Conservation (phyloP, 2,888 invertebrate genomes). For the Sinotaia quadrata region DNA sequence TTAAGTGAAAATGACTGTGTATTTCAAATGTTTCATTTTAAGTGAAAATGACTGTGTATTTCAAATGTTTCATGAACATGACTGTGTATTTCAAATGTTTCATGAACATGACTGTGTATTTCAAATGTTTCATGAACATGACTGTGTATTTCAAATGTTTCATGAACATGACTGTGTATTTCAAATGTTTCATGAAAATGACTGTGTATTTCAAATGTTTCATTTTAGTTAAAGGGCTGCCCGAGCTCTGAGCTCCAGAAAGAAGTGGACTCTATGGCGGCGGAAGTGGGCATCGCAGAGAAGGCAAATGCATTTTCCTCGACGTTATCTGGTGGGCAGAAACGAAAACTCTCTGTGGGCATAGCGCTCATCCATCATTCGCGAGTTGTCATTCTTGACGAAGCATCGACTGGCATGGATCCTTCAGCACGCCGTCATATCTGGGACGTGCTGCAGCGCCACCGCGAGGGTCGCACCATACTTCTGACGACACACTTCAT, state of each 20-base stretch:
- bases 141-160: too few relatives aligned
- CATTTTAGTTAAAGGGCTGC: constrained; percentile 27
- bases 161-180: too few relatives aligned
- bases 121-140: too few relatives aligned
- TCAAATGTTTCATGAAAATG: too few relatives aligned
- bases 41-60: too few relatives aligned
- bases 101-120: too few relatives aligned
- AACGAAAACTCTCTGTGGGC: constrained; percentile 69
- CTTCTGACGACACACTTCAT: constrained; percentile 85
- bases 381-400: constrained; percentile 51
- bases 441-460: constrained; percentile 82
- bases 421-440: constrained; percentile 75
- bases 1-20: too few relatives aligned
- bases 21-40: too few relatives aligned
- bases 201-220: too few relatives aligned
- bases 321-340: constrained; percentile 68
- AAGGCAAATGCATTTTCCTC: constrained; percentile 53
- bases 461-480: constrained; percentile 78
- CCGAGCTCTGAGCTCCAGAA: not conserved
- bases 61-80: too few relatives aligned
- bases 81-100: too few relatives aligned
- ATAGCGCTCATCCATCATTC: constrained; percentile 71
- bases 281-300: constrained; percentile 41
- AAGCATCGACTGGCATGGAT: constrained; percentile 73
- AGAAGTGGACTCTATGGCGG: constrained; percentile 16